Base-by-base conservation (phyloP, 2,888 invertebrate genomes). In the Germaria angustata region DNA sequence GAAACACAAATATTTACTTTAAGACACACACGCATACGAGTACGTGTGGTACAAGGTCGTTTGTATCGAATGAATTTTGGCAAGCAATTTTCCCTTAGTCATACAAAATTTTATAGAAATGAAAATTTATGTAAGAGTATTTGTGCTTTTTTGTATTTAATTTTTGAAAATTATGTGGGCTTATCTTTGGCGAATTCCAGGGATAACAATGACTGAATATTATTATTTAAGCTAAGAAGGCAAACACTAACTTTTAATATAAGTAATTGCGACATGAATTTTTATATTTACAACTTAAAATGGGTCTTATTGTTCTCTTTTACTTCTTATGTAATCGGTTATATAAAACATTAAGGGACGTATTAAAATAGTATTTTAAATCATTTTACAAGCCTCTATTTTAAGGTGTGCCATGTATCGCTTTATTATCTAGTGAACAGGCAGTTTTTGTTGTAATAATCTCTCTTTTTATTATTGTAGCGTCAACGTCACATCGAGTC, bases 111-210 rank as follows among this genome's bases (percentile, higher is more conserved):
- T 63, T 46, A 1, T 61, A 17, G 51, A 66, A 51, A 55, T 71
- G 9, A 41, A 41, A 53, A 11, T 24, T 13, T 22, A 36, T 24
- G 36, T 57, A 13, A 4, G 17, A 39, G 39, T 51, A 20, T 32
- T 24, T 46, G 11, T 22, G 32, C 39, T 2, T 46, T 34, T 46
- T 63, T 24, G 20, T 46, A 7, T 39, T 63, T 44, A 20, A 17
- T 66, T 15, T 28, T 28, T 46, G 4, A 24, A 55, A 39, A 28
- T 53, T 44, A 32, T 66, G 36, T 36, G 28, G 32, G 66, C 51
- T 80, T 75, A 51, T 76, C 41, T 69, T 65, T 57, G 49, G 65
- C 51, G 65, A 80, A 51, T 71, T 76, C 59, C 55, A 49, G n/a
- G n/a, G n/a, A n/a, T n/a, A n/a, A 36, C 53, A 68, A 55, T 55